Percentiles rank a stretch among this genome's conserved stretches.
phyloP scores from a whole-genome alignment of 1,140 invertebrate genomes.

The Drosophila rhopaloa region DNA sequence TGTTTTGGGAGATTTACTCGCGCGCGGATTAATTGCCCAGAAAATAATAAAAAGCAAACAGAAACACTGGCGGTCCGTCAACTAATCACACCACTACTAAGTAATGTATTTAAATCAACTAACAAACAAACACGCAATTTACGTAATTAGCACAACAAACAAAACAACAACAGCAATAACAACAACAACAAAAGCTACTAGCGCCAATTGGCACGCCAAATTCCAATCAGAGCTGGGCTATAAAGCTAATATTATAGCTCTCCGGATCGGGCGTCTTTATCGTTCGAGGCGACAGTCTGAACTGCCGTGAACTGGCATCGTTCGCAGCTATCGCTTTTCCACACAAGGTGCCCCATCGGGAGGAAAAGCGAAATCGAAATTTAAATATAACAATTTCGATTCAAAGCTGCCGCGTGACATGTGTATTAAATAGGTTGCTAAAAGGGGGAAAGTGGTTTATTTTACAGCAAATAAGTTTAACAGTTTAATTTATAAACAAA shows the following conservation, averaged over 20 bases:
- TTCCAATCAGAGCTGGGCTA: slow-evolving; percentile 18
- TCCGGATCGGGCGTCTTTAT: slow-evolving; percentile 49
- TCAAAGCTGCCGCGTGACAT: slow-evolving; percentile 42
- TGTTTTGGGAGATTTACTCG: slow-evolving; percentile 61
- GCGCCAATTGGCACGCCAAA: slow-evolving; percentile 38
- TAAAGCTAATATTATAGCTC: slow-evolving; percentile 21
- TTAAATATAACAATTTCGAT: slow-evolving; percentile 51
- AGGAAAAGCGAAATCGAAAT: slow-evolving; percentile 52
- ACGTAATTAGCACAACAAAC: slow-evolving; percentile 60
- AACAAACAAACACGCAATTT: slow-evolving; percentile 55
- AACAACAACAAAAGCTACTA: slow-evolving; percentile 42
- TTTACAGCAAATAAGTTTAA: background rate
- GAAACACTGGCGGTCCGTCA: slow-evolving; percentile 44
- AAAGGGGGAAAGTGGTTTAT: background rate
- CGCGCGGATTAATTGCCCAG: slow-evolving; percentile 61
- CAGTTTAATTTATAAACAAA: too few species aligned
- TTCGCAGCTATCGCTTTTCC: slow-evolving; percentile 63
- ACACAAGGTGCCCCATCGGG: slow-evolving; percentile 57
- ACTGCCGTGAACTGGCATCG: slow-evolving; percentile 73
- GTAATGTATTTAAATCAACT: slow-evolving; percentile 64
- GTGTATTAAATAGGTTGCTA: slow-evolving; percentile 9
- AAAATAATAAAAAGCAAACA: slow-evolving; percentile 19
- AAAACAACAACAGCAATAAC: slow-evolving; percentile 41
- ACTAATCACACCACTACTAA: slow-evolving; percentile 61
- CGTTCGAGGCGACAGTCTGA: slow-evolving; percentile 62